phyloP scores from a whole-genome alignment of 2,113 vertebrate genomes.

The Gorsachius goisagi region DNA sequence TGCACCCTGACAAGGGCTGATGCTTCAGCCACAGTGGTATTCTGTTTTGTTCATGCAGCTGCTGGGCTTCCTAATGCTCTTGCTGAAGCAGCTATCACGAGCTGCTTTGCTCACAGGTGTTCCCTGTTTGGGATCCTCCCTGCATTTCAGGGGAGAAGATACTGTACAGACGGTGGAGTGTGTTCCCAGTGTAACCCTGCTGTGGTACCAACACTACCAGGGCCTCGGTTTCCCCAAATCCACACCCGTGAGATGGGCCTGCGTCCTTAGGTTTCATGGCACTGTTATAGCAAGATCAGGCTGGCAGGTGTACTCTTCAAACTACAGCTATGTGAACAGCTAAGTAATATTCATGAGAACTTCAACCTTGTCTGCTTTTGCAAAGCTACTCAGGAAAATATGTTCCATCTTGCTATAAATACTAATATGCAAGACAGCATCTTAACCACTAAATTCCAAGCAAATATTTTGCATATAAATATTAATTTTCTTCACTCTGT shows the following conservation, averaged over 20 bases:
- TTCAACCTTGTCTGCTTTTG: background rate
- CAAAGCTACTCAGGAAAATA: background rate
- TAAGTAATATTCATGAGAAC: background rate
- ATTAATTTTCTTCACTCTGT: background rate
- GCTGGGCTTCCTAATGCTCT: background rate
- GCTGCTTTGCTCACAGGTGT: background rate
- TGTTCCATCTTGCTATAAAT: background rate
- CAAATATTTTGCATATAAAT: conserved; percentile 1
- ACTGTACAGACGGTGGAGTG: rapidly evolving
- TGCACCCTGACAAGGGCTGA: rapidly evolving
- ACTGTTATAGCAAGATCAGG: background rate
- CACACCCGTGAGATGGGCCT: too few relatives aligned
- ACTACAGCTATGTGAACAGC: background rate
- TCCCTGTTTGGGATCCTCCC: background rate
- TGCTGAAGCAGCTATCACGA: rapidly evolving
- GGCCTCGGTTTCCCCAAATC: background rate
- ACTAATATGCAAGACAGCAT: background rate
- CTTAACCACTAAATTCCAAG: background rate
- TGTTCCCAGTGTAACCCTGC: rapidly evolving
- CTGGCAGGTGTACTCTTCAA: background rate
- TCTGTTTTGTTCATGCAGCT: background rate
- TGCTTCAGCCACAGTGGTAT: background rate
- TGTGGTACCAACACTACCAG: too few relatives aligned
- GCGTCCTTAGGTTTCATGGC: rapidly evolving
- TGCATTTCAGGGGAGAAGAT: background rate